Percentiles rank a stretch among this genome's conserved stretches.
These are phyloP conservation scores for Sebastolobus altivelis DNA, from an alignment of 2,797 vertebrate species.

Conservation along the genomic window DNA sequence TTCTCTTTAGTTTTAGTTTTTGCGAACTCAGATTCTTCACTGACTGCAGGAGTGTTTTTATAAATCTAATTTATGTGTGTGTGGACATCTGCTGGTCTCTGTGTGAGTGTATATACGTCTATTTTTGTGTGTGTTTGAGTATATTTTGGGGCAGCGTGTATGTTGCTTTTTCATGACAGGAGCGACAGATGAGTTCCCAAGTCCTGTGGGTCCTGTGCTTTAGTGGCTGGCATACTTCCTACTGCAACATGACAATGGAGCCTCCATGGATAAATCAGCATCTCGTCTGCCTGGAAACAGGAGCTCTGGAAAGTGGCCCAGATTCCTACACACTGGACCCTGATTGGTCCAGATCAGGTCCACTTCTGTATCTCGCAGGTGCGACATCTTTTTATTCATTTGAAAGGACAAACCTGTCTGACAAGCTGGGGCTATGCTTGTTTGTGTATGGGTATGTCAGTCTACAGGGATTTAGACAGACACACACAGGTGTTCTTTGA, in stretches of 20 bases:
- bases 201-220: conserved; percentile 58
- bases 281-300: conserved; percentile 73
- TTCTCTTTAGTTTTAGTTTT: not conserved
- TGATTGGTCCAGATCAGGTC: conserved; percentile 62
- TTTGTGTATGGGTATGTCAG: not conserved
- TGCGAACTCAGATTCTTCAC: not conserved
- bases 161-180: conserved; percentile 49
- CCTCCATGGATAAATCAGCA: conserved; percentile 57
- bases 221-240: conserved; percentile 63
- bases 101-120: not conserved
- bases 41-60: not conserved
- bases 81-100: not conserved
- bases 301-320: conserved; percentile 69
- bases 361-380: conserved; percentile 57
- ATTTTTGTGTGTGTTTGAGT: conserved; percentile 24
- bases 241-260: conserved; percentile 62
- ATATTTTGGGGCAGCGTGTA: conserved; percentile 31
- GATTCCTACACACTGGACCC: conserved; percentile 50
- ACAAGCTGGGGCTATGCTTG: not conserved
- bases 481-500: conserved; percentile 10
- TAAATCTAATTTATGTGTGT: not conserved
- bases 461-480: conserved; percentile 10
- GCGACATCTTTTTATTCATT: conserved; percentile 49
- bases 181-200: conserved; percentile 53
- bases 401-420: conserved; percentile 26